phyloP scores from a whole-genome alignment of 2,888 invertebrate genomes.

The Archaeoteleia sp. region DNA sequence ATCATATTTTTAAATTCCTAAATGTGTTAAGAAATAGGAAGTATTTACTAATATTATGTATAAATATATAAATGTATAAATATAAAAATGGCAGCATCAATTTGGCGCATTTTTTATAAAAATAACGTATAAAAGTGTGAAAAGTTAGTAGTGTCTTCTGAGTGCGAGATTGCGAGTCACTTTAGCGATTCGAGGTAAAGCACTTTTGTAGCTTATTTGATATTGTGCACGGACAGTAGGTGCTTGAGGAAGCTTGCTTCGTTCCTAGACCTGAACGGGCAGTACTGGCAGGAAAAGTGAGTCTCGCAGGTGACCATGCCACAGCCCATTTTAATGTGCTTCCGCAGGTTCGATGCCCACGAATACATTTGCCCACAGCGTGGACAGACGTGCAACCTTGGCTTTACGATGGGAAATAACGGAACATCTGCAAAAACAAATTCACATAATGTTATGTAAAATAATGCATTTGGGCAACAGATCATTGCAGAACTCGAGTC shows the following conservation, averaged over 20 bases:
- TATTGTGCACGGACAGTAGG: conserved; percentile 72
- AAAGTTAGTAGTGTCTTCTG: no score
- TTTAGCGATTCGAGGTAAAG: no score
- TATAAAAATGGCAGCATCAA: no score
- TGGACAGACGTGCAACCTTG: conserved; percentile 71
- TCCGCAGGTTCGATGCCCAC: conserved; percentile 73
- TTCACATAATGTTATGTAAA: conserved; percentile 35
- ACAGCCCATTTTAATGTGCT: conserved; percentile 74
- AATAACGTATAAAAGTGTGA: no score
- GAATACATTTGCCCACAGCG: conserved; percentile 74
- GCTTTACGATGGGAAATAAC: conserved; percentile 72
- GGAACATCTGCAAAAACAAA: conserved; percentile 69
- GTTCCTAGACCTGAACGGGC: conserved; percentile 74
- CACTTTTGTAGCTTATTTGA: no score
- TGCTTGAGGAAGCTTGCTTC: conserved; percentile 73
- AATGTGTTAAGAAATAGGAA: no score
- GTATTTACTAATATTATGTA: no score
- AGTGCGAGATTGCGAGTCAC: no score
- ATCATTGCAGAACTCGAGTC: conserved; percentile 43
- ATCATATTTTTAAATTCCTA: no score
- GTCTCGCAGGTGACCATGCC: conserved; percentile 74
- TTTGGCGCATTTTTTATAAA: no score
- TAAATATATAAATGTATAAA: no score
- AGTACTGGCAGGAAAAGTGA: conserved; percentile 74
- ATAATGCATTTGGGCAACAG: conserved; percentile 13